Percentiles rank a stretch among this genome's conserved stretches.
Evolutionary conservation across 2,888 invertebrate species (phyloP).

Genomic region (Nemoura dubitans): DNA sequence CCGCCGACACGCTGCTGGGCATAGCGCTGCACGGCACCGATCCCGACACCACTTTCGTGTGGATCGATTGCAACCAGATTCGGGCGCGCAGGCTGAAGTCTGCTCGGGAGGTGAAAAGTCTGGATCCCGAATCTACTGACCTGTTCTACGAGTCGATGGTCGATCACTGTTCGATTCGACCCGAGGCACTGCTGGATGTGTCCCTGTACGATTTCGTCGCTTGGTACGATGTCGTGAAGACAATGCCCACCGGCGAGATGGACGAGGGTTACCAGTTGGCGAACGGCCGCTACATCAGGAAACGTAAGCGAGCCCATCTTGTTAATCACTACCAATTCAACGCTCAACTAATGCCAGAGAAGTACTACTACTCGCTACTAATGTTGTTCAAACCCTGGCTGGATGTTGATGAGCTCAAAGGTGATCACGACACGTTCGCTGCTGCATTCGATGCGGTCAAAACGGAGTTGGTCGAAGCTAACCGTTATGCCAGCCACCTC

Average conservation of each 20-base stretch:
- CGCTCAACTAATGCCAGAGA: slow-evolving; percentile 53
- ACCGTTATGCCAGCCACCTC: neutral
- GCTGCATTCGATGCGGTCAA: slow-evolving; percentile 50
- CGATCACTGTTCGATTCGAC: slow-evolving; percentile 54
- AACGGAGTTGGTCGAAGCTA: neutral
- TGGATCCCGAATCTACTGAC: slow-evolving; percentile 53
- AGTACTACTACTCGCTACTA: slow-evolving; percentile 52
- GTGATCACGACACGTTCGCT: slow-evolving; percentile 50
- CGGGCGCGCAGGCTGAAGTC: slow-evolving; percentile 52
- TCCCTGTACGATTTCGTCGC: slow-evolving; percentile 53
- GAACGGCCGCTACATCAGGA: slow-evolving; percentile 51
- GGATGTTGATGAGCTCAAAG: slow-evolving; percentile 52
- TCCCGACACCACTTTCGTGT: slow-evolving; percentile 55
- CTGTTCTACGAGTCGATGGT: slow-evolving; percentile 54
- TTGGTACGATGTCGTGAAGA: slow-evolving; percentile 50
- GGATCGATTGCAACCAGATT: slow-evolving; percentile 54
- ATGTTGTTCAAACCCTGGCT: slow-evolving; percentile 54
- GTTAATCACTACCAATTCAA: slow-evolving; percentile 55
- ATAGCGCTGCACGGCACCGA: slow-evolving; percentile 56
- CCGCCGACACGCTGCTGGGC: slow-evolving; percentile 55
- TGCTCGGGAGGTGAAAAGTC: slow-evolving; percentile 51
- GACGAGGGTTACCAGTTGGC: slow-evolving; percentile 44
- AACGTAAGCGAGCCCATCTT: slow-evolving; percentile 53
- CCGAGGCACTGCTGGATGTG: slow-evolving; percentile 52
- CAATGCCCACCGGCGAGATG: slow-evolving; percentile 39